phyloP scores from a whole-genome alignment of 2,888 invertebrate genomes.

The Hydrotaea cyrtoneurina region DNA sequence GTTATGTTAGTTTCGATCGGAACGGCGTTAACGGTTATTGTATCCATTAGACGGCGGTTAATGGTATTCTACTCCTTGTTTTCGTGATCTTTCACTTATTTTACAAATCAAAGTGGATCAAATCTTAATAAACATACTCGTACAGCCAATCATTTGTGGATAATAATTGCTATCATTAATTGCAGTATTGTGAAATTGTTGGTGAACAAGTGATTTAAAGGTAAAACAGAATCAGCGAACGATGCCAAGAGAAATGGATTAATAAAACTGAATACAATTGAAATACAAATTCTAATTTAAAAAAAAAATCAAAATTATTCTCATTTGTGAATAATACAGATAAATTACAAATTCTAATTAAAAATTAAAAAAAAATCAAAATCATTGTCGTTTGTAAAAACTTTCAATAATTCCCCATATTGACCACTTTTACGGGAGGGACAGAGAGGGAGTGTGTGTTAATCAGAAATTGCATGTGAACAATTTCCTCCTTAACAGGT shows the following conservation, averaged over 20 bases:
- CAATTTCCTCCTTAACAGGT: background rate
- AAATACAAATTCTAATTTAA: background rate
- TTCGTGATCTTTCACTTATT: background rate
- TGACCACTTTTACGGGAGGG: too few species aligned
- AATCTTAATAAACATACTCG: background rate
- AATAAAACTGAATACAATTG: background rate
- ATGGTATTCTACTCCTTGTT: background rate
- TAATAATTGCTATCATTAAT: background rate
- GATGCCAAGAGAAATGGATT: background rate
- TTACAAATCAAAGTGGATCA: background rate
- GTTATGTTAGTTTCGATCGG: slow-evolving; percentile 59
- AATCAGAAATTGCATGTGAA: background rate
- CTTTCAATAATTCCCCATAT: too few species aligned
- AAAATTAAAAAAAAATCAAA: too few species aligned
- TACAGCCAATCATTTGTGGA: background rate
- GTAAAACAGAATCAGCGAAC: background rate
- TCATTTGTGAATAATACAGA: background rate
- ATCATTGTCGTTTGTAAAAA: too few species aligned
- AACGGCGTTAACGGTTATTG: slow-evolving; percentile 61
- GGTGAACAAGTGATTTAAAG: background rate
- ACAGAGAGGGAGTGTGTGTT: background rate
- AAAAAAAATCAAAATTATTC: background rate
- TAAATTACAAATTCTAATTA: too few species aligned
- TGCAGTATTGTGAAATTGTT: background rate
- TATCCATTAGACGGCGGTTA: background rate